Base-by-base conservation (phyloP, 2,888 invertebrate genomes). In the Athalia circularis region DNA sequence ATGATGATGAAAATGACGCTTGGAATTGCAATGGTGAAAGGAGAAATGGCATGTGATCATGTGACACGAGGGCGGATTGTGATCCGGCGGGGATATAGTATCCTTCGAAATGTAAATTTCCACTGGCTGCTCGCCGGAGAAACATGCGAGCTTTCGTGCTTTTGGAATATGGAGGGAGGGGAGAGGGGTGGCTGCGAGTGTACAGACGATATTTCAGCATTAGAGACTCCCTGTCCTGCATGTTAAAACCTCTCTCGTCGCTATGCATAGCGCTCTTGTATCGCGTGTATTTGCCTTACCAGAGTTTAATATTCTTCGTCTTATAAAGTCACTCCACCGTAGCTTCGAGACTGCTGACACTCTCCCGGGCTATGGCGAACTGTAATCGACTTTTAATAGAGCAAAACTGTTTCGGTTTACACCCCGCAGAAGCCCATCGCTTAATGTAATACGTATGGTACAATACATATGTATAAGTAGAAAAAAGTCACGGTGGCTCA, bases 181-280 rank as follows among this genome's bases (percentile, higher is more conserved):
- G 29, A 29, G 29, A 2, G 29, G 29, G 29, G 57, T n/a, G 72
- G 15, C 59, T 15, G 72, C 15, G 67, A 67, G 78, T 79, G 83
- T 82, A 80, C 81, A 80, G 65, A 78, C 85, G 81, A 85, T 85
- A 85, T 85, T 85, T 85, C 80, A 85, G 79, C 82, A 85, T 85
- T 85, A 84, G 83, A 83, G 81, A 80, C 79, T 80, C 74, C 79
- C 80, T 84, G 83, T 80, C 80, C 80, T 80, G 85, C 84, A 85
- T 85, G 84, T 80, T 83, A 83, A 85, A 85, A 83, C 79, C 80
- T 45, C 13, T 45, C 6, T 47, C 47, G 59, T 59, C 59, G 45
- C 47, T 72, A 59, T 72, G 59, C 59, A 72, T 59, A 59, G 7
- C 11, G n/a, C 45, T 59, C 72, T 72, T 57, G 72, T 72, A 72